These are phyloP conservation scores for Heliconius hewitsoni DNA, from an alignment of 1,140 invertebrate species.

Conservation along the genomic window DNA sequence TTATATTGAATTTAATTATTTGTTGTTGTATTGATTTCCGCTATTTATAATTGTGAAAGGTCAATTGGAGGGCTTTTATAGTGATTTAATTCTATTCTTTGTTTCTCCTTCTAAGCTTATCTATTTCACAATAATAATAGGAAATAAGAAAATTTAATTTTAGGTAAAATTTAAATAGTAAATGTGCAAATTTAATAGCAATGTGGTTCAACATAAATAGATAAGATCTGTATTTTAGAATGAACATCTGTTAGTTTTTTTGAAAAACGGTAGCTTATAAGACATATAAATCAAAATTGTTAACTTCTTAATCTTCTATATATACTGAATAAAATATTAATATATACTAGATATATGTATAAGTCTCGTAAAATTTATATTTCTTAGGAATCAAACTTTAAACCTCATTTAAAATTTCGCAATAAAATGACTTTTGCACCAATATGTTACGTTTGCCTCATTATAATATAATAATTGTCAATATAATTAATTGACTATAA, in stretches of 20 bases:
- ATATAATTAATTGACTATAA: background rate
- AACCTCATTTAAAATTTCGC: background rate
- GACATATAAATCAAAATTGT: too few relatives aligned
- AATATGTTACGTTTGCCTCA: background rate
- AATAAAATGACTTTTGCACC: background rate
- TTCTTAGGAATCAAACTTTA: background rate
- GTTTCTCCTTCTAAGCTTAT: background rate
- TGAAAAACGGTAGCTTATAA: too few relatives aligned
- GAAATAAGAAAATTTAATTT: too few relatives aligned
- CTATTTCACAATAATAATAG: background rate
- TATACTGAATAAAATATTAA: too few relatives aligned
- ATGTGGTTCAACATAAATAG: background rate
- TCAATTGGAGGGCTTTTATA: background rate
- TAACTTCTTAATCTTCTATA: too few relatives aligned
- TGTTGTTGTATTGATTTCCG: slow-evolving; percentile 1
- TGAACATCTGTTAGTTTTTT: background rate
- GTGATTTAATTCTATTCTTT: background rate
- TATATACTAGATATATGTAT: too few relatives aligned
- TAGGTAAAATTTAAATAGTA: background rate
- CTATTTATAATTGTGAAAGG: background rate
- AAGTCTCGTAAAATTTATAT: background rate
- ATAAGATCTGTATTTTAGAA: background rate
- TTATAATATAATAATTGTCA: background rate
- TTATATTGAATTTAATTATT: background rate
- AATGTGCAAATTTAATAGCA: background rate